Evolutionary conservation across 2,797 vertebrate species (phyloP).

Genomic region (Ctenosaura bakeri): DNA sequence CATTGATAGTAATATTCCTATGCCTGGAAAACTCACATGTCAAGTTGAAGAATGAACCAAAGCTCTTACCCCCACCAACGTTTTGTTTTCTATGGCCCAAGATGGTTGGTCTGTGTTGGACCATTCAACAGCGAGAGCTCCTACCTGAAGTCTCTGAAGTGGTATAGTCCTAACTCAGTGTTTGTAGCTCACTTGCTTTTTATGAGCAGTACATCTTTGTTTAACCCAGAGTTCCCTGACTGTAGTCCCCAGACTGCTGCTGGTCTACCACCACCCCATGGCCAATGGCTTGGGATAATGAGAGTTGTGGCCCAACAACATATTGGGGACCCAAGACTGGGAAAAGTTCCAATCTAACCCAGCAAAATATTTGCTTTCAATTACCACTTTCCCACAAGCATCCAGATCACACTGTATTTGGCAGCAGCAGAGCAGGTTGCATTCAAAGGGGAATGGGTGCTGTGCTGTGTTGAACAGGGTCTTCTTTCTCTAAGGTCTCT

Average conservation of each 20-base stretch:
- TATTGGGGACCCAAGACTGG: background rate
- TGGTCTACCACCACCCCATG: background rate
- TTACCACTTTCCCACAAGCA: conserved; percentile 18
- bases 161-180: background rate
- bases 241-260: too few species aligned
- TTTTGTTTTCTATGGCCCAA: background rate
- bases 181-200: background rate
- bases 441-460: background rate
- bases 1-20: background rate
- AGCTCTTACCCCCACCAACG: background rate
- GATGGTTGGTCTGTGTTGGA: background rate
- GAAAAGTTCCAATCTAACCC: background rate
- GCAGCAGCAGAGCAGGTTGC: conserved; percentile 16
- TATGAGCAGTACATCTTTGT: background rate
- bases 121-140: background rate
- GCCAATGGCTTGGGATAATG: background rate
- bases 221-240: background rate
- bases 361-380: conserved; percentile 33
- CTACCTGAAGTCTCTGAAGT: background rate
- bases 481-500: conserved; percentile 25
- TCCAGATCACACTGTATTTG: background rate
- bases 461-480: background rate
- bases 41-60: background rate
- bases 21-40: background rate
- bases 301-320: background rate